Conservation (phyloP, 2,797 vertebrate genomes). For the Smutsia gigantea region DNA sequence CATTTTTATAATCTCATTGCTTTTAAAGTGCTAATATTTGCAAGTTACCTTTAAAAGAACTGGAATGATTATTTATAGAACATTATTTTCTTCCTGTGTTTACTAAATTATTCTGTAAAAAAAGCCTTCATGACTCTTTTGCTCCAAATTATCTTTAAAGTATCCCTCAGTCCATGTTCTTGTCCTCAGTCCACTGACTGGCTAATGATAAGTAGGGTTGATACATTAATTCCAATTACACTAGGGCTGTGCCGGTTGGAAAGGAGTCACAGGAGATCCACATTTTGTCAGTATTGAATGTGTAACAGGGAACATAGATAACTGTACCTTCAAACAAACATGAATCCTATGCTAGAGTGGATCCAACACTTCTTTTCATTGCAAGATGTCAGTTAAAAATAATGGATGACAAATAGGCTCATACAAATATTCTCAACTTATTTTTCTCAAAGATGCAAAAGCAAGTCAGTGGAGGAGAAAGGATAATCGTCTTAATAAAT, state of each 20-base stretch:
- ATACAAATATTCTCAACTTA: background rate
- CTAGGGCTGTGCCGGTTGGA: background rate
- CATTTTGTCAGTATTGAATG: background rate
- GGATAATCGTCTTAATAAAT: background rate
- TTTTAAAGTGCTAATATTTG: background rate
- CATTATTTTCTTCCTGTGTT: background rate
- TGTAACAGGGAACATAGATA: background rate
- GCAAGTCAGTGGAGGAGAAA: background rate
- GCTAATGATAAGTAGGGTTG: background rate
- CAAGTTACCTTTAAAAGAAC: background rate
- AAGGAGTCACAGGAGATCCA: background rate
- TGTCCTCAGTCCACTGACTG: background rate
- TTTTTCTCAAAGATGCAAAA: background rate
- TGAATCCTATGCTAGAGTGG: background rate
- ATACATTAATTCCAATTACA: background rate
- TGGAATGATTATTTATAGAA: background rate
- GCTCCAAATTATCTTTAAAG: background rate
- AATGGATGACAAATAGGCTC: background rate
- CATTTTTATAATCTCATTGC: background rate
- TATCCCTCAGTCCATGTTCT: background rate
- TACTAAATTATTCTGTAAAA: background rate
- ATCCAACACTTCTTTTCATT: background rate
- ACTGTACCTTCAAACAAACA: background rate
- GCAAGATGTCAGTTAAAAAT: background rate
- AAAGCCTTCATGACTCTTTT: background rate